Evolutionary conservation across 1,140 invertebrate genomes (phyloP).

Genomic region (Diachasma alloeum): DNA sequence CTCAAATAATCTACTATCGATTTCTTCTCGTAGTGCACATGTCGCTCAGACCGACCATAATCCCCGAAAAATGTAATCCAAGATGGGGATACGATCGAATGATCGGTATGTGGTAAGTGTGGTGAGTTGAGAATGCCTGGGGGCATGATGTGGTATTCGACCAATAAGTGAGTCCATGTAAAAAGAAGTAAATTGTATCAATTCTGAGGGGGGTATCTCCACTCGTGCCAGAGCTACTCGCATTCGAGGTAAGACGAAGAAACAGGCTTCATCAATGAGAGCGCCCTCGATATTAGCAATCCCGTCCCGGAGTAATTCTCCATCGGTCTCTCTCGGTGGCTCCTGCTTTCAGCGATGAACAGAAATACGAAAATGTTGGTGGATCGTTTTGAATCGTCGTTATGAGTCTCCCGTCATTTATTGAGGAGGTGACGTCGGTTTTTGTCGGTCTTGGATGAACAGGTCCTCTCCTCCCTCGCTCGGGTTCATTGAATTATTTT

Average conservation of each 20-base stretch:
- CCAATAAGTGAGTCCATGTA: constrained; percentile 20
- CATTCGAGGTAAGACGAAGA: background rate
- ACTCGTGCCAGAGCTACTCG: background rate
- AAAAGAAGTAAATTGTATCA: constrained; percentile 28
- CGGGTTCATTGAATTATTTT: background rate
- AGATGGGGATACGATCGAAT: background rate
- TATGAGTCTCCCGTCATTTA: background rate
- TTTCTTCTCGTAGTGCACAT: too few relatives aligned
- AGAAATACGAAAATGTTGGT: background rate
- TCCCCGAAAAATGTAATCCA: too few relatives aligned
- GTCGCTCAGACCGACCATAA: too few relatives aligned
- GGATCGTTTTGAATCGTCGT: background rate
- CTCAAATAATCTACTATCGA: too few relatives aligned
- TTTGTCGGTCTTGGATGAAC: background rate
- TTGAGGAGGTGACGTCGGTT: background rate
- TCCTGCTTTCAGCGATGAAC: background rate
- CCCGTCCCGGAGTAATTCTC: background rate
- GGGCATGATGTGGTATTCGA: constrained; percentile 5
- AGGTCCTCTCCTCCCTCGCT: too few relatives aligned
- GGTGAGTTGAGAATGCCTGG: constrained; percentile 9
- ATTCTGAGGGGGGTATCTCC: constrained; percentile 10
- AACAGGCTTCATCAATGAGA: background rate
- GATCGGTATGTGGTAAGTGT: constrained; percentile 14
- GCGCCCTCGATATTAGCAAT: constrained; percentile 23
- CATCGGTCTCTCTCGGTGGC: constrained; percentile 4